Evolutionary conservation across 2,888 invertebrate species (phyloP).

Genomic region (Gymnoscelis rufifasciata): DNA sequence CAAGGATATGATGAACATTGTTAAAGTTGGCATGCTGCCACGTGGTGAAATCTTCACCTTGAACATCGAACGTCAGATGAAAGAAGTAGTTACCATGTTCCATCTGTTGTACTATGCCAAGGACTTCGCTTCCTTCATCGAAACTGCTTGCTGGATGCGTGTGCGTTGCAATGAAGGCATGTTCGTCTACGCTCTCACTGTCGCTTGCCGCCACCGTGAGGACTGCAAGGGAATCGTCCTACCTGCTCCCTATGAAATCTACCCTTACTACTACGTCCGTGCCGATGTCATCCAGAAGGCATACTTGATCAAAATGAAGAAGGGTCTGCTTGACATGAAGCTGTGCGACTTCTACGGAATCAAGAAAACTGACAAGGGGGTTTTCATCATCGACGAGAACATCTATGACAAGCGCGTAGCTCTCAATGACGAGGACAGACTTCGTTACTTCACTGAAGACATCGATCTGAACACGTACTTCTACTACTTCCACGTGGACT

Average conservation of each 20-base stretch:
- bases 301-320: slow-evolving; percentile 73
- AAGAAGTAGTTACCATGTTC: slow-evolving; percentile 73
- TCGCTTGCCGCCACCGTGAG: slow-evolving; percentile 72
- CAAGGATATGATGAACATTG: slow-evolving; percentile 73
- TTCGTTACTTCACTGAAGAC: slow-evolving; percentile 84
- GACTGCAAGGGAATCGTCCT: slow-evolving; percentile 72
- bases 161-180: slow-evolving; percentile 76
- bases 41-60: slow-evolving; percentile 74
- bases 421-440: slow-evolving; percentile 74
- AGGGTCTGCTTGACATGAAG: slow-evolving; percentile 64
- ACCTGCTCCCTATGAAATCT: slow-evolving; percentile 79
- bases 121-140: slow-evolving; percentile 71
- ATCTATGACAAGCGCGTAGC: slow-evolving; percentile 78
- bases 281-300: slow-evolving; percentile 81
- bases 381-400: slow-evolving; percentile 82
- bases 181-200: slow-evolving; percentile 77
- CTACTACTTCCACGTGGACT: slow-evolving; percentile 79
- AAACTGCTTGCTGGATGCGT: slow-evolving; percentile 75
- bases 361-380: slow-evolving; percentile 66
- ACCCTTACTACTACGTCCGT: slow-evolving; percentile 83
- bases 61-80: slow-evolving; percentile 67
- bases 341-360: slow-evolving; percentile 75
- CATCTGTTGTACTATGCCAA: slow-evolving; percentile 76
- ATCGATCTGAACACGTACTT: slow-evolving; percentile 81
- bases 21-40: slow-evolving; percentile 78